Conservation (phyloP, 92 coral and sea anemone species). For the Zoanthus solanderi region DNA sequence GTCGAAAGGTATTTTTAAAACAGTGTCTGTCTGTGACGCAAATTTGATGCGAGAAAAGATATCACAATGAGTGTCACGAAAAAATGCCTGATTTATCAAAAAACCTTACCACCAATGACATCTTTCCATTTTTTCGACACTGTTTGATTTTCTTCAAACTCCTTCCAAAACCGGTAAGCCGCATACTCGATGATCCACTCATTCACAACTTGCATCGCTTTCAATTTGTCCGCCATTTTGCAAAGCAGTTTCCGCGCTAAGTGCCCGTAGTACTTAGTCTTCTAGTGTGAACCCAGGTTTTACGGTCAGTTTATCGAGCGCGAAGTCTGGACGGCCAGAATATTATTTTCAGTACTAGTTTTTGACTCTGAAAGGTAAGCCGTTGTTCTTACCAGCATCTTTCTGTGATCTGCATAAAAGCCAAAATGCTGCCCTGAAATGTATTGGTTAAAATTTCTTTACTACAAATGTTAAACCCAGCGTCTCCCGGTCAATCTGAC, state of each 20-base stretch:
- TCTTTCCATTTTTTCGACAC: conserved; percentile 4
- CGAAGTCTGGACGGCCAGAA: no score
- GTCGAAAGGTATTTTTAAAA: no score
- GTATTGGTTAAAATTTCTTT: no score
- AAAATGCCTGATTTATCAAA: background rate
- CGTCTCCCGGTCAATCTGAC: no score
- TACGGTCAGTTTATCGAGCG: background rate
- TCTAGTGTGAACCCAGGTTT: background rate
- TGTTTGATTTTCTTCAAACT: conserved; percentile 23
- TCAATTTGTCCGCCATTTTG: conserved; percentile 43
- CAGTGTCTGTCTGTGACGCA: background rate
- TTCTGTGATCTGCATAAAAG: no score
- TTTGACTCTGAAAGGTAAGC: no score
- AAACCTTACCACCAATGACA: conserved; percentile 1
- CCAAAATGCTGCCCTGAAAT: no score
- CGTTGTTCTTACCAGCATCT: no score
- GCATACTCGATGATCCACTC: conserved; percentile 25
- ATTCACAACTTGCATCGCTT: conserved; percentile 1
- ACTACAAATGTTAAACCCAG: no score
- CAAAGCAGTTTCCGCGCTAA: background rate
- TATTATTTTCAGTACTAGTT: no score
- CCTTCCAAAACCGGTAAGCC: conserved; percentile 15
- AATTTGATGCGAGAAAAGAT: background rate
- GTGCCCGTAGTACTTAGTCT: background rate
- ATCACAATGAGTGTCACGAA: background rate